These are phyloP conservation scores for Aldrovandia affinis DNA, from an alignment of 2,797 vertebrate genomes.

Conservation along the genomic window DNA sequence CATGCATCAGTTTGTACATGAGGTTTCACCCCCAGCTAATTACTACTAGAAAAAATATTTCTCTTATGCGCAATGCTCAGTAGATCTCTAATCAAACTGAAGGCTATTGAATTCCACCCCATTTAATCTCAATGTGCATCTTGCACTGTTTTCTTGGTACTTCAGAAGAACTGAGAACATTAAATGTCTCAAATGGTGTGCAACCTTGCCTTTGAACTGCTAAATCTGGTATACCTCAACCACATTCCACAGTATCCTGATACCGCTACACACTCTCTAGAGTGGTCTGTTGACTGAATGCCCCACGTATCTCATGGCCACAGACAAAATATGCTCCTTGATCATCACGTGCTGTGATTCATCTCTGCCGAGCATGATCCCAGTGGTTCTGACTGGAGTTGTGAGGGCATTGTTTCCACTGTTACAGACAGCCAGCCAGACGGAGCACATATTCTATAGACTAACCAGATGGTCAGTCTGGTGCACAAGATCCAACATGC, in stretches of 20 bases:
- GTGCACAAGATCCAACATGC: neutral
- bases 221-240: neutral
- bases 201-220: conserved; percentile 21
- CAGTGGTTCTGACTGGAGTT: neutral
- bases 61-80: conserved; percentile 38
- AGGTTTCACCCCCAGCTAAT: conserved; percentile 33
- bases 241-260: conserved; percentile 8
- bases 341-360: neutral
- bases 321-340: neutral
- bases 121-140: conserved; percentile 59
- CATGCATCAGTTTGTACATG: conserved; percentile 36
- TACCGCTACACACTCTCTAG: neutral
- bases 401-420: neutral
- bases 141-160: conserved; percentile 46
- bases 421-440: neutral
- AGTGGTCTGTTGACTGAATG: neutral
- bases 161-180: conserved; percentile 44
- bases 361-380: neutral
- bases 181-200: conserved; percentile 15
- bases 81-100: conserved; percentile 43
- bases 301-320: neutral
- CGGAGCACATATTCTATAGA: neutral
- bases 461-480: neutral
- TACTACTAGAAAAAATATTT: conserved; percentile 44
- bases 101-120: conserved; percentile 58